A percentile compares a stretch with the other conserved stretches of the same genome.
Evolutionary conservation across 2,113 vertebrate genomes (phyloP).

Genomic region (Microtus pennsylvanicus): DNA sequence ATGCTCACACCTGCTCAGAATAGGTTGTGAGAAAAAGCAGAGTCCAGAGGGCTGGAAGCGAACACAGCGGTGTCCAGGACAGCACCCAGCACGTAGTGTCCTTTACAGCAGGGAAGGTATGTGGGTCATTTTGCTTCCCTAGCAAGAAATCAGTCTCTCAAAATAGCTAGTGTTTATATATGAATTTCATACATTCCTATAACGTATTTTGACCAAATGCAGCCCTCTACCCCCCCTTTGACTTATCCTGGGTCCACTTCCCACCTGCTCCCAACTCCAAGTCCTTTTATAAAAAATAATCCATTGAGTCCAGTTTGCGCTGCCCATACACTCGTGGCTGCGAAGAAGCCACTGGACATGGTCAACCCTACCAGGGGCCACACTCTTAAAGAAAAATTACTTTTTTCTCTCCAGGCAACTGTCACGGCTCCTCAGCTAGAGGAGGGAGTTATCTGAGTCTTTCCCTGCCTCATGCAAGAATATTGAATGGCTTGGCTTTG

Average conservation of each 20-base stretch:
- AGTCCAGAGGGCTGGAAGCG: background rate
- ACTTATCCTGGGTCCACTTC: background rate
- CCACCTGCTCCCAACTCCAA: background rate
- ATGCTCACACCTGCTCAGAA: background rate
- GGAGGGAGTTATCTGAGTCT: background rate
- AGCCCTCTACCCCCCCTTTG: background rate
- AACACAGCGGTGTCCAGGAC: background rate
- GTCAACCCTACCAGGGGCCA: background rate
- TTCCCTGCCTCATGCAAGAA: no score
- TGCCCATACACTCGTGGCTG: no score
- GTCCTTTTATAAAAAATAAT: background rate
- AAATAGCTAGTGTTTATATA: background rate
- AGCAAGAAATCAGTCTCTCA: background rate
- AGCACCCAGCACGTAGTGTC: background rate
- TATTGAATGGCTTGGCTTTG: background rate
- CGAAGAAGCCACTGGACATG: no score
- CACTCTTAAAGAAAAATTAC: background rate
- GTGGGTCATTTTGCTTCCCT: background rate
- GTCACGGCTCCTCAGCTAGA: background rate
- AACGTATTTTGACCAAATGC: background rate
- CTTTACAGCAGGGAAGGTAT: background rate
- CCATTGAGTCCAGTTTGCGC: background rate
- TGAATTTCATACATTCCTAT: background rate
- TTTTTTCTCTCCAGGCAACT: background rate
- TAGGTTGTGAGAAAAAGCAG: background rate